Conservation (phyloP, 2,888 invertebrate species). For the Hyposoter dolosus region DNA sequence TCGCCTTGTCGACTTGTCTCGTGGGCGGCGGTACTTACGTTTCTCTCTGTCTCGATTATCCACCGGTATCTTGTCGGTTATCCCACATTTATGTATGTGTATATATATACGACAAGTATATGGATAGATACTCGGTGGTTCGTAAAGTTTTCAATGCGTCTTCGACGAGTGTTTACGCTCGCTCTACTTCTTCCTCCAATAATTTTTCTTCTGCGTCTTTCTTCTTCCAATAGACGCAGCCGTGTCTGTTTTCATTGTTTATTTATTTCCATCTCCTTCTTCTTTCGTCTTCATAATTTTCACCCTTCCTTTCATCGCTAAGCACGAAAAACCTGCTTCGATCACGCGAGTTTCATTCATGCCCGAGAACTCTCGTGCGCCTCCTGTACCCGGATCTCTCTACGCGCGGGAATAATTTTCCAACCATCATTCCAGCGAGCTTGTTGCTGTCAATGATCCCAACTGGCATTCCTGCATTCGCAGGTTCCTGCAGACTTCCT, state of each 20-base stretch:
- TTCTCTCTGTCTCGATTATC: slow-evolving; percentile 42
- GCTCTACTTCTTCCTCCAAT: slow-evolving; percentile 53
- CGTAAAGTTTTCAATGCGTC: slow-evolving; percentile 54
- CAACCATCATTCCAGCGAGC: slow-evolving; percentile 20
- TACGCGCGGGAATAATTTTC: slow-evolving; percentile 33
- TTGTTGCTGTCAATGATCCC: background rate
- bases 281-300: background rate
- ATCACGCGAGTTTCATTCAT: slow-evolving; percentile 61
- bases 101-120: slow-evolving; percentile 18
- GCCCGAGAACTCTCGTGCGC: slow-evolving; percentile 33
- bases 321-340: slow-evolving; percentile 45
- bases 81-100: slow-evolving; percentile 26
- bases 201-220: slow-evolving; percentile 32
- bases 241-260: background rate
- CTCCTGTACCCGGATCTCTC: slow-evolving; percentile 59
- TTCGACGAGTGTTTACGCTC: slow-evolving; percentile 19
- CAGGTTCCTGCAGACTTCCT: background rate
- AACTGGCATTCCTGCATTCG: background rate
- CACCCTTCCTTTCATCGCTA: background rate
- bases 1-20: slow-evolving; percentile 61
- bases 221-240: background rate
- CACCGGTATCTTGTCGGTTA: slow-evolving; percentile 46
- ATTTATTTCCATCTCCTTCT: background rate
- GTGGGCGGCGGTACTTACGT: slow-evolving; percentile 67
- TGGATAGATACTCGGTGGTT: slow-evolving; percentile 19